Base-by-base conservation (phyloP, 1,140 invertebrate species). In the Parapsyche elsis region DNA sequence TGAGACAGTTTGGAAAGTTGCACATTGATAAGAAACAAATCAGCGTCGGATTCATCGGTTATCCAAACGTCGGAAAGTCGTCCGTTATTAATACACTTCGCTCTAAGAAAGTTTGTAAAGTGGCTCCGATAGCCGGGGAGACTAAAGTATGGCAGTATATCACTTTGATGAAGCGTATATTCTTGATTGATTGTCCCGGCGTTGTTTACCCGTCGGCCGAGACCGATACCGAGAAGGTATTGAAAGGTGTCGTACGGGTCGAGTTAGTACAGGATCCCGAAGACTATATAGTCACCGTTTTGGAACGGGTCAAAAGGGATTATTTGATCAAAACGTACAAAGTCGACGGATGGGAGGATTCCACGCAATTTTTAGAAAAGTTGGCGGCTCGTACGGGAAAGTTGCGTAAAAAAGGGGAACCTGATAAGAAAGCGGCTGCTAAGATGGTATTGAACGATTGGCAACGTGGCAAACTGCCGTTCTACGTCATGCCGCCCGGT, bases 101-200 rank as follows among this genome's bases (percentile, higher is more conserved):
- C 80, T 94, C 95, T 0, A 98, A 98, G 85, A 98, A 98, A 88
- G 97, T 98, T 0, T 99, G 98, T 87, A 99, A 99, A 88, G 97
- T 99, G 1, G 98, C 99, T 10, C 99, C 99, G 7, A 97, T 99
- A 85, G 98, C 99, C 81, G 99, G 99, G 7, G 98, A 99, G 90
- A 99, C 99, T 0, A 99, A 99, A 92, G 96, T 98, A 0, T 99
- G 99, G 99, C 99, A 99, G 86, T 99, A 99, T 86, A 98, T 99
- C 70, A 99, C 98, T 0, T 87, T 99, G 24, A 99, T 99, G 98
- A 93, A 94, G 83, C 91, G 95, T 83, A 99, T 99, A 84, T 99
- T 96, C 86, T 88, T 99, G 4, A 99, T 99, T 83, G 99, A 99
- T 91, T 99, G 98, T 90, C 99, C 99, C 23, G 99, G 98, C 59